Percentiles rank a stretch among this genome's conserved stretches.
Evolutionary conservation across 2,113 vertebrate genomes (phyloP).

Genomic region (Tonatia bakeri): DNA sequence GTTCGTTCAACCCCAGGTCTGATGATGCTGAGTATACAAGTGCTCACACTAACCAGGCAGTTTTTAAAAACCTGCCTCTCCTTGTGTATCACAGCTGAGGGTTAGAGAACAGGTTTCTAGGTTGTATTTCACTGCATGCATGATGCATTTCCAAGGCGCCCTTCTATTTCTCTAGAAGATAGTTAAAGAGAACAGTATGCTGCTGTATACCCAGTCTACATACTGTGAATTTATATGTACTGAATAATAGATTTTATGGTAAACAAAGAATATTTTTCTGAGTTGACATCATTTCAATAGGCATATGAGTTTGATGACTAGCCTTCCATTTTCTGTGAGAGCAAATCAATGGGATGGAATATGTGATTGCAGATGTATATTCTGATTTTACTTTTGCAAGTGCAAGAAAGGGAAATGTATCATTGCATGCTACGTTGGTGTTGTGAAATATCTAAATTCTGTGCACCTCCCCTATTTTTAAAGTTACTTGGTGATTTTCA

Average conservation of each 20-base stretch:
- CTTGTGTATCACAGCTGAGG: background rate
- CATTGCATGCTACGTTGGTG: background rate
- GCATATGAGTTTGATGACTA: slow-evolving; percentile 35
- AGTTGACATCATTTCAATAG: slow-evolving; percentile 61
- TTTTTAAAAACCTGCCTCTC: background rate
- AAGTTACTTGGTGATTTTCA: background rate
- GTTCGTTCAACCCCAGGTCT: background rate
- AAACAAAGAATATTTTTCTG: slow-evolving; percentile 54
- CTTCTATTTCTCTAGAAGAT: slow-evolving; percentile 21
- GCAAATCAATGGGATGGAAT: slow-evolving; percentile 47
- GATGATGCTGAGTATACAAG: slow-evolving; percentile 4
- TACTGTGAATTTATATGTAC: slow-evolving; percentile 2
- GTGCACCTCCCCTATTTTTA: background rate
- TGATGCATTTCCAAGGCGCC: background rate
- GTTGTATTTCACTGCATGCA: slow-evolving; percentile 8
- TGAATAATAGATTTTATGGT: background rate
- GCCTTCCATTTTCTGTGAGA: slow-evolving; percentile 46
- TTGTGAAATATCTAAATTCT: slow-evolving; percentile 30
- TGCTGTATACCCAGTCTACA: background rate
- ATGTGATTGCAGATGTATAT: slow-evolving; percentile 51
- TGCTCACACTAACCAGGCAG: slow-evolving; percentile 12
- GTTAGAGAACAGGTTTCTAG: background rate
- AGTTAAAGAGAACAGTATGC: background rate
- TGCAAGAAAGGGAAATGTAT: slow-evolving; percentile 39
- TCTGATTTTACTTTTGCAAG: slow-evolving; percentile 41